These are phyloP conservation scores for Drosophila robusta DNA, from an alignment of 2,888 invertebrate genomes.

Conservation along the genomic window DNA sequence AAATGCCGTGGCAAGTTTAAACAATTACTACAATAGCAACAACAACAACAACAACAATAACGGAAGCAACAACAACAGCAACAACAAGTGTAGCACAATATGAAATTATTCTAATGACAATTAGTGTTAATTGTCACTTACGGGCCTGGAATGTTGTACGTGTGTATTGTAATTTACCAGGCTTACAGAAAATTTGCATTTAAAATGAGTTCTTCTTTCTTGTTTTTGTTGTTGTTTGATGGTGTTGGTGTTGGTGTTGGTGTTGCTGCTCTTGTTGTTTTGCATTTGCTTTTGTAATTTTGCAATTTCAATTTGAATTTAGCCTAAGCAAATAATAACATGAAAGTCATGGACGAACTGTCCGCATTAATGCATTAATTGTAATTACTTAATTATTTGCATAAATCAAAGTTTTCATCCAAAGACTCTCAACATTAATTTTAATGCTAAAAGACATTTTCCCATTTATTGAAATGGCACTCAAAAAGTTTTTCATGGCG, in stretches of 20 bases:
- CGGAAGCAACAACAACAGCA: conserved; percentile 19
- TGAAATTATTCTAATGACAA: conserved; percentile 80
- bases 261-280: conserved; percentile 17
- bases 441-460: conserved; percentile 49
- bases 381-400: conserved; percentile 77
- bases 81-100: conserved; percentile 54
- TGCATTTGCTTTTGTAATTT: conserved; percentile 45
- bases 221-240: conserved; percentile 27
- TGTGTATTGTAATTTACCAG: conserved; percentile 66
- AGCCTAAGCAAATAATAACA: conserved; percentile 63
- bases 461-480: conserved; percentile 48
- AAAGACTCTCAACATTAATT: conserved; percentile 34
- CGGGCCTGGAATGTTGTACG: conserved; percentile 54
- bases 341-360: conserved; percentile 51
- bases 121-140: conserved; percentile 81
- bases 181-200: conserved; percentile 71
- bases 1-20: conserved; percentile 75
- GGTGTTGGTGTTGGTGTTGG: conserved; percentile 16
- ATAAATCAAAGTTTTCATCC: conserved; percentile 66
- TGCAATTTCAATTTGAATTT: conserved; percentile 48
- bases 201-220: conserved; percentile 66
- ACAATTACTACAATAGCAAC: conserved; percentile 66
- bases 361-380: conserved; percentile 66
- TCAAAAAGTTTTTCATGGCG: conserved; percentile 48
- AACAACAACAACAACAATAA: conserved; percentile 30